These are phyloP conservation scores for Seriola quinqueradiata DNA, from an alignment of 2,113 vertebrate genomes.

Conservation along the genomic window DNA sequence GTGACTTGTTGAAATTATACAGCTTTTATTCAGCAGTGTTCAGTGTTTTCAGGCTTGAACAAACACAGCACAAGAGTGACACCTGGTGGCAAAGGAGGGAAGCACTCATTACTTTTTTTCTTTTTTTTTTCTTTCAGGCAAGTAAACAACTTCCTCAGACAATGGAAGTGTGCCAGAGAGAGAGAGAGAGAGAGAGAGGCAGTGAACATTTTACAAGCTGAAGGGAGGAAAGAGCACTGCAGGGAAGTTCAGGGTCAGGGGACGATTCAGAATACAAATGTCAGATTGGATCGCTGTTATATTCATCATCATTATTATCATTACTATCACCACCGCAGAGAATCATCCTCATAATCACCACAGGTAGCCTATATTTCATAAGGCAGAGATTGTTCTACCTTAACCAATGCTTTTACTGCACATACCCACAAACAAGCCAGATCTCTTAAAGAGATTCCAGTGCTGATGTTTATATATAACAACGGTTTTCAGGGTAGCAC, in stretches of 20 bases:
- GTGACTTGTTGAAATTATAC: constrained; percentile 50
- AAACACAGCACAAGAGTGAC: constrained; percentile 83
- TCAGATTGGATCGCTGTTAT: neutral
- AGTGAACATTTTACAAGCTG: constrained; percentile 28
- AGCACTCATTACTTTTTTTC: neutral
- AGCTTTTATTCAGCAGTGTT: constrained; percentile 15
- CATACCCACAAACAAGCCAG: neutral
- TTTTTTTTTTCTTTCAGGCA: neutral
- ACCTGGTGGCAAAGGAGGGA: constrained; percentile 81
- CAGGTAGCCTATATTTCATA: neutral
- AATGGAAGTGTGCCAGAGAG: constrained; percentile 44
- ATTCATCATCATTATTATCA: constrained; percentile 5
- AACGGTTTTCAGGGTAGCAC: neutral
- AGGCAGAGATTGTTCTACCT: constrained; percentile 10
- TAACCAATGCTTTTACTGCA: neutral
- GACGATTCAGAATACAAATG: constrained; percentile 6
- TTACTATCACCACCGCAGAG: constrained; percentile 9
- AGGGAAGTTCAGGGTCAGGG: constrained; percentile 4
- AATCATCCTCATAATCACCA: neutral
- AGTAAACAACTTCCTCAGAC: constrained; percentile 72
- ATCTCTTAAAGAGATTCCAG: neutral
- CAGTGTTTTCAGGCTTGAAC: constrained; percentile 27
- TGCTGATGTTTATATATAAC: neutral
- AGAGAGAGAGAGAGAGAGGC: constrained; percentile 7
- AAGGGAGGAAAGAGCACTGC: neutral